These are phyloP conservation scores for Prorops nasuta DNA, from an alignment of 1,140 invertebrate species.

Conservation along the genomic window DNA sequence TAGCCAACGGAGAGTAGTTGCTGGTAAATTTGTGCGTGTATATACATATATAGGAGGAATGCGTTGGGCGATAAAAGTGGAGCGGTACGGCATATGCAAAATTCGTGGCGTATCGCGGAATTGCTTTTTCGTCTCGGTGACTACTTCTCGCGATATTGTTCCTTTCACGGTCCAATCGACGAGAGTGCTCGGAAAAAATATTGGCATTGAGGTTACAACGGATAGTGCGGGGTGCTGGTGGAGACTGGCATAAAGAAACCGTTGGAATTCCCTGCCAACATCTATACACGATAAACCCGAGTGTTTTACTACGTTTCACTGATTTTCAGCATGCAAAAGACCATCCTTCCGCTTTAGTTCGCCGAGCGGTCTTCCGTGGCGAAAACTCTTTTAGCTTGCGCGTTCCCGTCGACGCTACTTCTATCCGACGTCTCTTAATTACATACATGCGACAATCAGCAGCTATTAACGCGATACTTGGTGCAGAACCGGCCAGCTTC, in stretches of 20 bases:
- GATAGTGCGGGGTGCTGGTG: too few relatives aligned
- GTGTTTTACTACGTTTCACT: background rate
- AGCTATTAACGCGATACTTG: background rate
- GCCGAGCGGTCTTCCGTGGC: background rate
- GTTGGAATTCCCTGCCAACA: too few relatives aligned
- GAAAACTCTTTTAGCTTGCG: background rate
- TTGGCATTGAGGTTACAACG: background rate
- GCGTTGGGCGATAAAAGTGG: too few relatives aligned
- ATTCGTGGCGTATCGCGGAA: constrained; percentile 1
- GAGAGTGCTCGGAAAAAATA: constrained; percentile 13
- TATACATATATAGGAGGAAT: too few relatives aligned
- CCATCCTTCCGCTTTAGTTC: background rate
- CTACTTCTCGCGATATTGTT: constrained; percentile 8
- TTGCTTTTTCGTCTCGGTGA: constrained; percentile 3
- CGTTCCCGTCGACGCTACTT: background rate
- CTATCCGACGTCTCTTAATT: background rate
- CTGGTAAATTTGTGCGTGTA: too few relatives aligned
- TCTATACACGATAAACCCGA: background rate
- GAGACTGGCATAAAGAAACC: too few relatives aligned
- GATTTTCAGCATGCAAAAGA: background rate
- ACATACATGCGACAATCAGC: background rate
- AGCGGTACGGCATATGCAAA: too few relatives aligned
- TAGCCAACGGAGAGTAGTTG: too few relatives aligned
- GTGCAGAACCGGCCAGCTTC: too few relatives aligned
- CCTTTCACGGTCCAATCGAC: constrained; percentile 14